Conservation (phyloP, 2,113 vertebrate genomes). For the Progne subis region DNA sequence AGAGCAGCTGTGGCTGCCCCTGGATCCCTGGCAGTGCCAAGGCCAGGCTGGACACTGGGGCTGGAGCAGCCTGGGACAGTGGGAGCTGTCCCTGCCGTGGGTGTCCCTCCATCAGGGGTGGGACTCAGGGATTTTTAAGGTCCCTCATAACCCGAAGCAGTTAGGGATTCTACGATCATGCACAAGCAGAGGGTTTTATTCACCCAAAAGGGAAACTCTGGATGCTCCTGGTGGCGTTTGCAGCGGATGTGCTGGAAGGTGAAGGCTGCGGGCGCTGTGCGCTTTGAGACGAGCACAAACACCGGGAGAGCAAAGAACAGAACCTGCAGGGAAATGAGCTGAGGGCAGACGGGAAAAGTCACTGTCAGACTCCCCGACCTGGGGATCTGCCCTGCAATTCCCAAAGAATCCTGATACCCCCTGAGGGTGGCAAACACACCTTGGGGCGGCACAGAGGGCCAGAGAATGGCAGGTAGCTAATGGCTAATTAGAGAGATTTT, state of each 20-base stretch:
- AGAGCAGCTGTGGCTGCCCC: not conserved
- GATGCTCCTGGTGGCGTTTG: not conserved
- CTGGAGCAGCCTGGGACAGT: not conserved
- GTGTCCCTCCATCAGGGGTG: too few relatives aligned
- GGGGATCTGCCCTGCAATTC: not conserved
- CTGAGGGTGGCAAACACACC: not conserved
- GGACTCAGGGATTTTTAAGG: not conserved
- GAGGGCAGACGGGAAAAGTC: too few relatives aligned
- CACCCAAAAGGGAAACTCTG: not conserved
- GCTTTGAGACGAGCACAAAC: too few relatives aligned
- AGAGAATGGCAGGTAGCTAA: not conserved
- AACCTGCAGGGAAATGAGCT: not conserved
- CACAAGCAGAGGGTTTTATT: not conserved
- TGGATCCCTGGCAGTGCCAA: not conserved
- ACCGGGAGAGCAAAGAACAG: not conserved
- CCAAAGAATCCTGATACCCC: not conserved
- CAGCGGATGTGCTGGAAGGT: not conserved
- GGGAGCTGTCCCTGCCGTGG: not conserved
- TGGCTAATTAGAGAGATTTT: not conserved
- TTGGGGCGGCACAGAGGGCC: accelerated
- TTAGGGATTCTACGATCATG: not conserved
- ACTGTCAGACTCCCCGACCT: accelerated
- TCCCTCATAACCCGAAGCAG: not conserved
- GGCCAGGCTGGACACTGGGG: not conserved
- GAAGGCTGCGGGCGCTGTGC: not conserved